These are phyloP conservation scores for Chrysodeixis includens DNA, from an alignment of 2,888 invertebrate species.

Conservation along the genomic window DNA sequence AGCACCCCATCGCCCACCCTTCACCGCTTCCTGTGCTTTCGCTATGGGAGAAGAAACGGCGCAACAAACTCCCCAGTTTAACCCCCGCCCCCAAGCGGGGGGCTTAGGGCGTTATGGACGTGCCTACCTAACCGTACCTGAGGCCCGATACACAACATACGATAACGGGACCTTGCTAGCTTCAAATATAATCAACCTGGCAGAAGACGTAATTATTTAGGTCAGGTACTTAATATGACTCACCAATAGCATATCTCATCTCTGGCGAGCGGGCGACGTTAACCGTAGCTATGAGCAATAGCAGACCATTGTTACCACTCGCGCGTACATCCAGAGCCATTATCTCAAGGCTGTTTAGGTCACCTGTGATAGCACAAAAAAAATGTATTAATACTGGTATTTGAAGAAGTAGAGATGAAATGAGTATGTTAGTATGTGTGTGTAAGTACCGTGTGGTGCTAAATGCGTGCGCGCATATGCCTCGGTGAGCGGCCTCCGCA, in stretches of 20 bases:
- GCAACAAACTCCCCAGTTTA: no score
- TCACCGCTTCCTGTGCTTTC: no score
- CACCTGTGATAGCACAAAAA: constrained; percentile 70
- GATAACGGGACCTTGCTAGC: no score
- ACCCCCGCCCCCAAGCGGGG: no score
- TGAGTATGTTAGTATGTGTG: neutral
- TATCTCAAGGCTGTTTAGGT: constrained; percentile 91
- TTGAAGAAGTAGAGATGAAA: neutral
- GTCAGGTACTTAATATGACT: no score
- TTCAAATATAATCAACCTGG: no score
- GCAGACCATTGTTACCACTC: constrained; percentile 84
- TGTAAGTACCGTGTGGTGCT: constrained; percentile 56
- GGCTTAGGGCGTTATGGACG: no score
- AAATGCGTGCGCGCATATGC: constrained; percentile 87
- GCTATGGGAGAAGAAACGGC: no score
- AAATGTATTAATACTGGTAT: neutral
- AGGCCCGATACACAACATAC: no score
- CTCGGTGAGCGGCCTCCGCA: constrained; percentile 92
- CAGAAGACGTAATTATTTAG: no score
- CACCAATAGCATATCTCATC: constrained; percentile 93
- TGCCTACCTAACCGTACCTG: no score
- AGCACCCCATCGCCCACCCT: no score
- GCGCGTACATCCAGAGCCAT: constrained; percentile 94
- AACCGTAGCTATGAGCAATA: constrained; percentile 92
- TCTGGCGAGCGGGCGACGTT: constrained; percentile 91